A percentile compares a stretch with the other conserved stretches of the same genome.
Conservation (phyloP, 2,888 invertebrate genomes). For the Lepidonotus clava region DNA sequence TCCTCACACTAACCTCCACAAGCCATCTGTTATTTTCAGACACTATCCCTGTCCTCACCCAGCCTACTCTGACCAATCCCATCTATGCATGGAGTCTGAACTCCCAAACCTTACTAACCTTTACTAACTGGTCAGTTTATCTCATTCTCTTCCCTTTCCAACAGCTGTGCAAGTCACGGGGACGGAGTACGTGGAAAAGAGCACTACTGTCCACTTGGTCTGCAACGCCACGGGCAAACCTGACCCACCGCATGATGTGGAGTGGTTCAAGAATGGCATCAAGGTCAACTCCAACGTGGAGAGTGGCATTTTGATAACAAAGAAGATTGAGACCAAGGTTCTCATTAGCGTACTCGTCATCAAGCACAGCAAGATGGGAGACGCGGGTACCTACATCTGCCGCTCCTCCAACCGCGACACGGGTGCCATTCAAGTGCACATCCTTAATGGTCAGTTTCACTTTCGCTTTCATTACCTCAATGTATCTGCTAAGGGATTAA, state of each 20-base stretch:
- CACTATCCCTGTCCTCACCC: not conserved
- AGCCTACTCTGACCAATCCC: not conserved
- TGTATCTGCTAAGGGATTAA: no score
- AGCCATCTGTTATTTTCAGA: not conserved
- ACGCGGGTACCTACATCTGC: slow-evolving; percentile 75
- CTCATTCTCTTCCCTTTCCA: slow-evolving; percentile 53
- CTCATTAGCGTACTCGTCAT: slow-evolving; percentile 73
- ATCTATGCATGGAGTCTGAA: not conserved
- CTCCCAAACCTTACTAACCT: not conserved
- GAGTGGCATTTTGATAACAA: slow-evolving; percentile 72
- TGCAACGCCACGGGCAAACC: slow-evolving; percentile 77
- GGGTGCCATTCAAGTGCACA: slow-evolving; percentile 72
- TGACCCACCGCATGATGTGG: slow-evolving; percentile 74
- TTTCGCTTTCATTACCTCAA: no score
- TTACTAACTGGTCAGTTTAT: not conserved
- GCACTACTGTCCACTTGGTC: slow-evolving; percentile 69
- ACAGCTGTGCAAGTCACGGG: slow-evolving; percentile 74
- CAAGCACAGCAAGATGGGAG: slow-evolving; percentile 68
- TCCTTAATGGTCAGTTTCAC: slow-evolving; percentile 72
- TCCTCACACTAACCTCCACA: not conserved
- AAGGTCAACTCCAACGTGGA: slow-evolving; percentile 69
- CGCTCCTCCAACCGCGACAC: slow-evolving; percentile 72
- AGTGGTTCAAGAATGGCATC: slow-evolving; percentile 76
- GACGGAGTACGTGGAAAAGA: slow-evolving; percentile 73
- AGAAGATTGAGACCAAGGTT: slow-evolving; percentile 71